Base-by-base conservation (phyloP, 2,888 invertebrate genomes). In the Octonoba sinensis region DNA sequence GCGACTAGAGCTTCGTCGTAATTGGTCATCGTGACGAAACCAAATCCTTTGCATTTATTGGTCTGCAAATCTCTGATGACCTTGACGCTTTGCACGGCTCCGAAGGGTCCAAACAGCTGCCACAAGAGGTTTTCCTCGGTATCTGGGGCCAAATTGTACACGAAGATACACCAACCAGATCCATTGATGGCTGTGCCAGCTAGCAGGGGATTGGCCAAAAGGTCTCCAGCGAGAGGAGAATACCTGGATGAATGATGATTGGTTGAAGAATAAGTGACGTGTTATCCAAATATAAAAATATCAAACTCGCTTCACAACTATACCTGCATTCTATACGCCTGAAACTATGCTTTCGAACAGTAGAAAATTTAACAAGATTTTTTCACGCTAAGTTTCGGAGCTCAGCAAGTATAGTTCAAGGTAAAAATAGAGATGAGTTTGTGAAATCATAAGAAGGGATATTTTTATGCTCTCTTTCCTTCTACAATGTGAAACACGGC, bases 11-110 rank as follows among this genome's bases (percentile, higher is more conserved):
- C 96, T 90, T 98, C 97, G 88, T 97, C 97, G 89, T 98, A 97
- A 90, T 97, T 96, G 89, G 96, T 96, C 97, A 98, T 98, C 85
- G 97, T 97, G 86, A 98, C 97, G 90, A 97, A 97, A 86, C 97
- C 98, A 90, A 97, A 98, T 85, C 98, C 98, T 91, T 97, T 97
- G 91, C 97, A 97, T 90, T 97, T 97, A 91, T 96, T 96, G 86
- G 96, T 96, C 88, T 95, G 94, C 87, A 95, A 93, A 91, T 97
- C 97, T 88, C 96, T 93, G 88, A 97, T 96, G 87, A 97, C 96
- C 91, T 97, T 97, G 87, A 97, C 97, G 91, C 94, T 95, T 90
- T 97, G 96, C 88, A 98, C 97, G 87, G 97, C 97, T 87, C 97
- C 97, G 88, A 97, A 98, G 66, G 97, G 97, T 85, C 97, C 97